Evolutionary conservation across 2,888 invertebrate genomes (phyloP).

Genomic region (Incurvaria masculella): DNA sequence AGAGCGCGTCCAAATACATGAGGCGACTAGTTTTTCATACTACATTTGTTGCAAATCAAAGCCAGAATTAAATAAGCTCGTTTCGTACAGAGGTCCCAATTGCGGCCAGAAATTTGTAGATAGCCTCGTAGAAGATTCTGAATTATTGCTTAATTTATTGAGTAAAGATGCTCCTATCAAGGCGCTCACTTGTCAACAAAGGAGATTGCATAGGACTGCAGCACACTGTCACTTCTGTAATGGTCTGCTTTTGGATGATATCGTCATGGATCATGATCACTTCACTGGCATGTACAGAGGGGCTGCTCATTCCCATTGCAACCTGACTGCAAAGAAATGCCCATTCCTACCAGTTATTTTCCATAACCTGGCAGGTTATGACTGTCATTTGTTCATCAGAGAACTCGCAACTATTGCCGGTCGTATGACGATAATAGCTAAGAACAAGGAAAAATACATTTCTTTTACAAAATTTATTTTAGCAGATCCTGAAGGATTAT

Average conservation of each 20-base stretch:
- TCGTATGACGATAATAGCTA: constrained; percentile 7
- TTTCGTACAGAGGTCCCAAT: constrained; percentile 8
- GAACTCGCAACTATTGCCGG: constrained; percentile 4
- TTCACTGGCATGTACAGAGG: constrained; percentile 13
- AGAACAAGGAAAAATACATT: constrained; percentile 10
- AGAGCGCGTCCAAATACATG: not conserved
- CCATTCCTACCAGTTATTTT: constrained; percentile 15
- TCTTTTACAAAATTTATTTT: constrained; percentile 8
- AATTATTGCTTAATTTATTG: not conserved
- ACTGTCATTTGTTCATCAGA: constrained; percentile 14
- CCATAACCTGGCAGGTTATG: constrained; percentile 18
- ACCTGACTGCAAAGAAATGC: constrained; percentile 13
- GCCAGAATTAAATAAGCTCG: constrained; percentile 4
- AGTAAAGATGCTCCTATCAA: not conserved
- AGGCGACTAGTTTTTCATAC: constrained; percentile 4
- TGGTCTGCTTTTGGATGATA: not conserved
- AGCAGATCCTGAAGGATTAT: not conserved
- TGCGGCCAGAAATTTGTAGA: constrained; percentile 4
- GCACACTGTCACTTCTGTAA: constrained; percentile 5
- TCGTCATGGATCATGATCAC: constrained; percentile 12
- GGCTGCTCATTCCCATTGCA: constrained; percentile 14
- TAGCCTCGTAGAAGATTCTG: not conserved
- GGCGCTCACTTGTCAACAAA: not conserved
- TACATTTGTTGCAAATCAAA: constrained; percentile 7
- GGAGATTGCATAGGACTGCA: not conserved